Evolutionary conservation across 2,888 invertebrate species (phyloP), one percentile per base, ranked within the genome.

Genomic region (Plebejus anna): DNA sequence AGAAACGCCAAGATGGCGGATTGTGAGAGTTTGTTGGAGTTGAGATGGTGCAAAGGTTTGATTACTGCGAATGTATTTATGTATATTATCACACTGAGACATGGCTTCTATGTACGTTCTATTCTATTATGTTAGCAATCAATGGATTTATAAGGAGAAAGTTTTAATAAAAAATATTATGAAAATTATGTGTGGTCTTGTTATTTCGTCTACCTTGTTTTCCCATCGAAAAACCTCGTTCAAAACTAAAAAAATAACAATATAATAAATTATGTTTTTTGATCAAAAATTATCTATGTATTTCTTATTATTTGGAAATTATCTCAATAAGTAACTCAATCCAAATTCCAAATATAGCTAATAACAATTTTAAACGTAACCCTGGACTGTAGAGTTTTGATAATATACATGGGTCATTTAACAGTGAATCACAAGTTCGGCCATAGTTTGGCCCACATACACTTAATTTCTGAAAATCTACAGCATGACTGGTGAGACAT

Each of bases 91-190:
- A 87, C 87, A 86, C 86, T 85, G 84, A 87, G 86, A 91, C 90
- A 88, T 90, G 87, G 92, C 92, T 92, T 91, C 88, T 90, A 88
- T 89, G 87, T 92, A 89, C 87, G 89, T 91, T 91, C 90, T 92
- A 85, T 84, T 85, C 84, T 86, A 90, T 89, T 91, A 90, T 89
- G 90, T 92, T 93, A 92, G 91, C 91, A 86, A 89, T 91, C 92
- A 89, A 92, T 92, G 92, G 91, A 92, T 92, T 93, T 92, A 89
- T 92, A 92, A 91, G 92, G 89, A 92, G 90, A 92, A 85, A 92
- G 89, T 90, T 93, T 92, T 91, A 91, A 92, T 91, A 90, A 92
- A 92, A 92, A 91, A 90, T 87, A 88, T 86, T 88, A 89, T 87
- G 86, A 91, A 92, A 91, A 88, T 89, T 66, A 36, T 66, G 81